phyloP scores from a whole-genome alignment of 1,140 invertebrate genomes.

The Globodera rostochiensis region DNA sequence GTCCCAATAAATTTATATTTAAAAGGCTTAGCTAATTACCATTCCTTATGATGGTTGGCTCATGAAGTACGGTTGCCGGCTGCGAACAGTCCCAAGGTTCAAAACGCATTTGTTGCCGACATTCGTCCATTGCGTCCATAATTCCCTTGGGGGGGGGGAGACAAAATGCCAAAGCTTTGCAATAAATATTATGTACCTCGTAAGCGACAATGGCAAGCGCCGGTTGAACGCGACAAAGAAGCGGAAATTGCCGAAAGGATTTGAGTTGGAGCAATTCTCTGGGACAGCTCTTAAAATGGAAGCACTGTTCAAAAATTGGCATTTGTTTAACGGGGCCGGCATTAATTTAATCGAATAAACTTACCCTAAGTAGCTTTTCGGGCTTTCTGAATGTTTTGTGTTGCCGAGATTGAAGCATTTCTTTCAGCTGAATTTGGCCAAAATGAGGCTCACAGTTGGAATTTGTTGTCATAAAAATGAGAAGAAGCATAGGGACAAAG shows the following conservation, averaged over 20 bases:
- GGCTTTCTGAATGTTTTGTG: conserved; percentile 10
- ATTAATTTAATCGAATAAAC: too few species aligned
- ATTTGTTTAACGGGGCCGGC: neutral
- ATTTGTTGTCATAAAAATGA: neutral
- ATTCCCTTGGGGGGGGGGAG: conserved; percentile 52
- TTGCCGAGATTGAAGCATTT: neutral
- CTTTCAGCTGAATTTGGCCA: conserved; percentile 13
- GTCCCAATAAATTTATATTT: too few species aligned
- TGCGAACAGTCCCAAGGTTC: conserved; percentile 50
- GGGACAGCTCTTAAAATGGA: conserved; percentile 15
- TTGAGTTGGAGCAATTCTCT: conserved; percentile 21
- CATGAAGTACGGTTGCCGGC: conserved; percentile 53
- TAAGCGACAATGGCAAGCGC: conserved; percentile 57
- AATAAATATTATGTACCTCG: conserved; percentile 35
- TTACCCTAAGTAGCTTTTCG: conserved; percentile 24
- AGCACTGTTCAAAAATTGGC: neutral
- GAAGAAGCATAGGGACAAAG: neutral
- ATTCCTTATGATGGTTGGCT: conserved; percentile 15
- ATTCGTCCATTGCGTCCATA: conserved; percentile 57
- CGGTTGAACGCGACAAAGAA: conserved; percentile 50
- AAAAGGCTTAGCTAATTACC: neutral
- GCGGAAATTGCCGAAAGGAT: conserved; percentile 51
- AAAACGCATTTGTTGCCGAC: conserved; percentile 46
- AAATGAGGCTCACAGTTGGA: conserved; percentile 1
- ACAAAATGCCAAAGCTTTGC: neutral